Evolutionary conservation across 2,113 vertebrate species (phyloP), one percentile per base, ranked within the genome.

Genomic region (Bothrops jararaca): DNA sequence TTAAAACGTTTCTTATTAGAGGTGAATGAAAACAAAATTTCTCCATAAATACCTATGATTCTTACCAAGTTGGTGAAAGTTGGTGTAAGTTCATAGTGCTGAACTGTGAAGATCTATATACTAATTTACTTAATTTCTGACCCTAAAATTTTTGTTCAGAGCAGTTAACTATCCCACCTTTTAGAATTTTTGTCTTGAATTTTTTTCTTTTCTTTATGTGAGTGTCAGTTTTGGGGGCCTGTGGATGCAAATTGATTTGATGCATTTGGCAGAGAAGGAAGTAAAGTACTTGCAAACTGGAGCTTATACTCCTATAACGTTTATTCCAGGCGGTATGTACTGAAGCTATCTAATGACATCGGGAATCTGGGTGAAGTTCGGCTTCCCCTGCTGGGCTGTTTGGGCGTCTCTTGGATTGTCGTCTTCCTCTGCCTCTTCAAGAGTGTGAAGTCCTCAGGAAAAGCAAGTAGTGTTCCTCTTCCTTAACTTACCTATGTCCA

Each of bases 401-500:
- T 99, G 0, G 98, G 98, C 0, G 91, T 99, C 90, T 99, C 99
- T 95, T 99, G 99, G 99, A 89, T 98, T 6, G 99, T 99, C 0
- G 99, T 99, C 94, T 99, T 99, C 97, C 99, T 99, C 96, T 99
- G 99, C 97, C 99, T 99, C 96, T 99, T 99, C 97, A 98, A 98
- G 93, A 99, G 99, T 0, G 99, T 99, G 95, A 99, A 99, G 97
- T 99, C 99, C 89, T 99, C 99, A 7, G 99, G 99, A 95, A 99
- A 99, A 98, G 99, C 98, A 97, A 97, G 97, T 89, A 34, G 0
- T 0, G 50, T 60, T n/a, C 56, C 52, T 58, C 11, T 42, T 12
- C 45, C 0, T 0, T 60, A 53, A 24, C 24, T 20, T 13, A 1
- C 34, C 18, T 42, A 22, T 34, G 15, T 10, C 26, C 42, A 64